phyloP scores from a whole-genome alignment of 2,113 vertebrate species.

The Spea multiplicata region DNA sequence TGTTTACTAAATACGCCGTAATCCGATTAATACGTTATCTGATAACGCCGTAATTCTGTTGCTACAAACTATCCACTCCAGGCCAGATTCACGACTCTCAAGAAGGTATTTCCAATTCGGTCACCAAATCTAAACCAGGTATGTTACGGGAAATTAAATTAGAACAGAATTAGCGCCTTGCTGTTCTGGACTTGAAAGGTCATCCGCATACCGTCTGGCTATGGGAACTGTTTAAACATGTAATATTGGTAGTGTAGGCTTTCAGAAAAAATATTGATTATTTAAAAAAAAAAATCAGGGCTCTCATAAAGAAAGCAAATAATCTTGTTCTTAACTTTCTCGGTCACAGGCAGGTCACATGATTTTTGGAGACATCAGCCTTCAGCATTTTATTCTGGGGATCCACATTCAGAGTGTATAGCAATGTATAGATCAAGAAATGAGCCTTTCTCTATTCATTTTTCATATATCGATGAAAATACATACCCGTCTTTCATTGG shows the following conservation, averaged over 20 bases:
- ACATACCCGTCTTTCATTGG: no score
- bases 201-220: slow-evolving; percentile 26
- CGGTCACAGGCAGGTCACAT: background rate
- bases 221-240: slow-evolving; percentile 26
- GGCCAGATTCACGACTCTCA: background rate
- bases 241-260: background rate
- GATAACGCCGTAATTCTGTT: slow-evolving; percentile 2
- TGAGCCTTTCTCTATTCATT: no score
- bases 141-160: slow-evolving; percentile 31
- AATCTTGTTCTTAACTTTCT: background rate
- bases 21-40: slow-evolving; percentile 40
- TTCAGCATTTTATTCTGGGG: background rate
- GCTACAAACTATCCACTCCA: background rate
- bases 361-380: background rate
- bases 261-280: slow-evolving; percentile 3
- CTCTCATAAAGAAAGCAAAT: background rate
- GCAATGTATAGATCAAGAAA: no score
- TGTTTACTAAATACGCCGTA: slow-evolving; percentile 17
- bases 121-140: slow-evolving; percentile 15
- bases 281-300: background rate
- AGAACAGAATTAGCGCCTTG: slow-evolving; percentile 35
- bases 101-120: background rate
- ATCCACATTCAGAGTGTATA: no score
- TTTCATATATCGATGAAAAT: no score
- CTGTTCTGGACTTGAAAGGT: slow-evolving; percentile 23